Base-by-base conservation (phyloP, 37 sponge, comb jelly and placozoan species). In the Amphimedon queenslandica region DNA sequence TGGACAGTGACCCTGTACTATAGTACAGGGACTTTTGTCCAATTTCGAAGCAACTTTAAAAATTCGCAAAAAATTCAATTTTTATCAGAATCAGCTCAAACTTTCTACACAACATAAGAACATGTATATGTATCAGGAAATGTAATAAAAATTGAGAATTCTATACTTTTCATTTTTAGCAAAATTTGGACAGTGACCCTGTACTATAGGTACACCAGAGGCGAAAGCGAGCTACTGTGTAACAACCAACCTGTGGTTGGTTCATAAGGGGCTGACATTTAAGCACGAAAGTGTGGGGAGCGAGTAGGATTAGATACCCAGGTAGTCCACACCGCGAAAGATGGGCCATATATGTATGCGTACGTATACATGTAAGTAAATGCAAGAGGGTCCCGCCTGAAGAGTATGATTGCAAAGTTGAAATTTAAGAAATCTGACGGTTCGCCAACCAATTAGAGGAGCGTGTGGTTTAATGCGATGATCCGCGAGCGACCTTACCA, bases 381-480 rank as follows among this genome's bases (percentile, higher is more conserved):
- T 74, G 84, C 33, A 70, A 74, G 67, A 75, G 70, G 6, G 55
- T 76, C 63, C 85, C 90, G 85, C 90, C 85, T 89, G 90, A 80
- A 76, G 84, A 89, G 80, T 89, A 89, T 72, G 85, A 67, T 84
- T 68, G 85, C 86, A 90, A 90, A 82, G 77, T 77, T 90, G 77
- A 84, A 90, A 90, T 78, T 83, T 63, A 90, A 90, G 77, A 80
- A 84, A 84, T 81, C 84, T 90, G 91, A 86, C 85, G 91, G 91
- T 90, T 90, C 91, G 84, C 78, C 74, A 79, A 64, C 69, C 75
- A 84, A 84, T 90, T 84, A 90, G 91, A 90, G 91, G 91, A 84
- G 85, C 85, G 86, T 80, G 85, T 90, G 72, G 82, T 76, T 90
- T 90, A 81, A 90, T 90, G 76, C 91, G 86, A 90, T 81, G 40